These are phyloP conservation scores for Eupeodes corollae DNA, from an alignment of 1,140 invertebrate genomes.

Conservation along the genomic window DNA sequence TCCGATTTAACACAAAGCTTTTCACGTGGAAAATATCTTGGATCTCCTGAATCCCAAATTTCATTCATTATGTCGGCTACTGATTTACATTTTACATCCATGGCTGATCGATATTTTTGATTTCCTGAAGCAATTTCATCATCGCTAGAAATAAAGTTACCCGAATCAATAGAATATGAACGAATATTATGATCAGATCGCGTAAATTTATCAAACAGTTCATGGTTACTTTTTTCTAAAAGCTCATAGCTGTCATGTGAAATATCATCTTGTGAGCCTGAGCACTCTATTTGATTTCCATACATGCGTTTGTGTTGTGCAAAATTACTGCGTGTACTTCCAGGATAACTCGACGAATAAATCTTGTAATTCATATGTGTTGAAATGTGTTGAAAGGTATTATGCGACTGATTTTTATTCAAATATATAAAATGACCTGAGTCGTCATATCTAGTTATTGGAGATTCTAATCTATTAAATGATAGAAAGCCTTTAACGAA, in stretches of 20 bases:
- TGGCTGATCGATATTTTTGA: slow-evolving; percentile 34
- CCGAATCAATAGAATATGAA: slow-evolving; percentile 56
- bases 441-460: slow-evolving; percentile 65
- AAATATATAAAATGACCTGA: slow-evolving; percentile 48
- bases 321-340: slow-evolving; percentile 49
- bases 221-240: slow-evolving; percentile 61
- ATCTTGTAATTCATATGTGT: slow-evolving; percentile 42
- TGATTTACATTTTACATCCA: slow-evolving; percentile 46
- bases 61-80: slow-evolving; percentile 41
- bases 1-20: slow-evolving; percentile 55
- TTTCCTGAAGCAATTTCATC: slow-evolving; percentile 48
- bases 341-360: slow-evolving; percentile 75
- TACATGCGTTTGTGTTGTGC: slow-evolving; percentile 44
- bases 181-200: slow-evolving; percentile 40
- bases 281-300: slow-evolving; percentile 46
- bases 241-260: slow-evolving; percentile 82
- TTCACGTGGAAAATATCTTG: slow-evolving; percentile 51
- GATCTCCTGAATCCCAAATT: slow-evolving; percentile 55
- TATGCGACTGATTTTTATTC: slow-evolving; percentile 33
- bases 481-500: slow-evolving; percentile 36
- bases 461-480: slow-evolving; percentile 50
- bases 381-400: slow-evolving; percentile 30
- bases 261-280: slow-evolving; percentile 71
- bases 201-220: slow-evolving; percentile 37
- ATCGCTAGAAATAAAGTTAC: slow-evolving; percentile 54